Base-by-base conservation (phyloP, 2,797 vertebrate genomes). In the Acipenser ruthenus region DNA sequence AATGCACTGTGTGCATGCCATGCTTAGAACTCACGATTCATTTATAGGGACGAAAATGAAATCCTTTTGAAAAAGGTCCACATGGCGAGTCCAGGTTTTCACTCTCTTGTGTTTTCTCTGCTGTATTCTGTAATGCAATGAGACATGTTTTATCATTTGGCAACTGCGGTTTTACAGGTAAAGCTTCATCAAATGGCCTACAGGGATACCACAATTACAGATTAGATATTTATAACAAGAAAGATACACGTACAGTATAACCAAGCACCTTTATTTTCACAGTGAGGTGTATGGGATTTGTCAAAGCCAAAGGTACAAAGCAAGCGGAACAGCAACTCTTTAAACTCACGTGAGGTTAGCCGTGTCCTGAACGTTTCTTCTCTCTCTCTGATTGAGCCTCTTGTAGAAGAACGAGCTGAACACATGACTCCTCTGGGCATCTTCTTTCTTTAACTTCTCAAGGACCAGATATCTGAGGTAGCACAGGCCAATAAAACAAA, bases 321-420 rank as follows among this genome's bases (percentile, higher is more conserved):
- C 37, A 37, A 37, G 5, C 37, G 37, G 37, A 37, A 37, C 37
- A 37, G 37, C 37, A 37, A 5, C 37, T 37, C 37, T 37, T 37
- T 10, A n/a, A 0, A 88, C 95, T 93, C 84, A 99, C 96, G 96
- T 93, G 65, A 97, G 84, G 77, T 89, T 94, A 49, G 88, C 82
- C 1, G 92, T 82, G 74, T 98, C 95, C 0, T 90, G 81, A 2
- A 84, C 80, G 65, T 74, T 93, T 78, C 95, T 87, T 64, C 93
- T 88, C 74, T 98, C 96, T 72, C 95, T 88, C 80, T 98, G 96
- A 91, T 98, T 99, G 78, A 99, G 93, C 64, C 96, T 85, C 85
- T 98, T 98, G 77, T 99, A 99, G 70, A 99, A 99, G 81, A 99
- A 99, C 6, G 96, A 99, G 84, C 96, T 99, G 81, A 99, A 98